Conservation (phyloP, 2,888 invertebrate genomes). For the Synanthedon vespiformis region DNA sequence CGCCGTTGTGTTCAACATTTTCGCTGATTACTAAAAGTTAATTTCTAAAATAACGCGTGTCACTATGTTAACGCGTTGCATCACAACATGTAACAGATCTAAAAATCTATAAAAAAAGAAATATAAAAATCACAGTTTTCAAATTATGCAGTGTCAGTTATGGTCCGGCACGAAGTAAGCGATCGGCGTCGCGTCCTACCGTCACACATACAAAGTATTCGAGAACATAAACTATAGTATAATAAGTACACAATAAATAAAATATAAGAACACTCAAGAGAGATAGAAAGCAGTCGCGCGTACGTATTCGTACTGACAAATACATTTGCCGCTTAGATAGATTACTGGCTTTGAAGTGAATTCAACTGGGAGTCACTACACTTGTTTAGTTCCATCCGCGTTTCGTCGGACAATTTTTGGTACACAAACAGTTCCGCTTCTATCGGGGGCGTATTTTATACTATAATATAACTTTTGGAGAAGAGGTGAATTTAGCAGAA, state of each 20-base stretch:
- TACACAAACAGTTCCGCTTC: too few relatives aligned
- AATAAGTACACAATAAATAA: conserved; percentile 64
- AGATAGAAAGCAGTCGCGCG: conserved; percentile 60
- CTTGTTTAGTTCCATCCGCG: too few relatives aligned
- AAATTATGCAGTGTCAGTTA: conserved; percentile 69
- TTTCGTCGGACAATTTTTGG: too few relatives aligned
- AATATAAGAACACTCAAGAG: conserved; percentile 51
- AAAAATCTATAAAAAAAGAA: conserved; percentile 55
- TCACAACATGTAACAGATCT: conserved; percentile 67
- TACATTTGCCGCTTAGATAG: conserved; percentile 16
- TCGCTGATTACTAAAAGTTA: conserved; percentile 15
- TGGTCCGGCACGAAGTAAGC: conserved; percentile 55
- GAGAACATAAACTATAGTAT: conserved; percentile 37
- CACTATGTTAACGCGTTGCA: conserved; percentile 36
- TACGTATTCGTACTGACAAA: conserved; percentile 46
- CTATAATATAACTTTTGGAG: too few relatives aligned
- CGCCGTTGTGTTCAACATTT: conserved; percentile 24
- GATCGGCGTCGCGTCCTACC: conserved; percentile 45
- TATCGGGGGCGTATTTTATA: too few relatives aligned
- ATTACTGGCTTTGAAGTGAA: conserved; percentile 1
- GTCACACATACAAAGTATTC: conserved; percentile 44
- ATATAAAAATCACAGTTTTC: conserved; percentile 69
- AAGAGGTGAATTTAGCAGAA: too few relatives aligned
- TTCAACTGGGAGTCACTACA: neutral
- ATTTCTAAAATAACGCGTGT: conserved; percentile 14